These are phyloP conservation scores for Anas georgica DNA, from an alignment of 2,797 vertebrate genomes.

Conservation along the genomic window DNA sequence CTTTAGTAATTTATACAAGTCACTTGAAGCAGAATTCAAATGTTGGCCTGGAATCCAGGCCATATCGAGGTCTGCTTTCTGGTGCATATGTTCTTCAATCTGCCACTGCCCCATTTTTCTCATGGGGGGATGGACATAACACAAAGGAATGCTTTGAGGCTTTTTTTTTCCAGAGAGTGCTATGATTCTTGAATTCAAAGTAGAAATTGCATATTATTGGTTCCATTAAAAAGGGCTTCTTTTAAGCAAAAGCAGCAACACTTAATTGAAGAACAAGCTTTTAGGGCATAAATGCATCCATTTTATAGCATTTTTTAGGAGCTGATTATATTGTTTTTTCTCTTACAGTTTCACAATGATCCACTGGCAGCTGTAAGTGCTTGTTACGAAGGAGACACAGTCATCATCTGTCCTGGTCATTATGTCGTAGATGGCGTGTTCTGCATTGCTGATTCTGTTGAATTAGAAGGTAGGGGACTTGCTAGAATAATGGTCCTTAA, in stretches of 20 bases:
- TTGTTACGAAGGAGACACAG: conserved; percentile 85
- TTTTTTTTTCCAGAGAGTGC: background rate
- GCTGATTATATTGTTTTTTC: conserved; percentile 10
- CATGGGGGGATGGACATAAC: background rate
- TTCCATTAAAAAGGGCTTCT: background rate
- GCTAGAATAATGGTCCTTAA: background rate
- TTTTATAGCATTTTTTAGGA: background rate
- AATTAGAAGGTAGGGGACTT: conserved; percentile 81
- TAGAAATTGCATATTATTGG: background rate
- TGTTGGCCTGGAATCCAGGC: background rate
- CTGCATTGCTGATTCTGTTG: conserved; percentile 87
- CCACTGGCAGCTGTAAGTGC: conserved; percentile 82
- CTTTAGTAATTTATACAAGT: background rate
- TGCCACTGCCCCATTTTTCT: background rate
- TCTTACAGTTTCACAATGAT: conserved; percentile 85
- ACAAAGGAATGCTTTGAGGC: background rate
- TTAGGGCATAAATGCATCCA: background rate
- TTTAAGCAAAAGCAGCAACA: background rate
- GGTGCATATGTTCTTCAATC: background rate
- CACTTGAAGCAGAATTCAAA: background rate
- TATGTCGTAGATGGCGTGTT: conserved; percentile 83
- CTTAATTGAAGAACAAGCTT: background rate
- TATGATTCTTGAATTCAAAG: background rate
- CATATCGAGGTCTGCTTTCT: background rate
- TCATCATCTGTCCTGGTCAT: conserved; percentile 87